Evolutionary conservation across 64 coral and sea anemone species (phyloP), one percentile per base, ranked within the genome.

Genomic region (Montipora foliosa): DNA sequence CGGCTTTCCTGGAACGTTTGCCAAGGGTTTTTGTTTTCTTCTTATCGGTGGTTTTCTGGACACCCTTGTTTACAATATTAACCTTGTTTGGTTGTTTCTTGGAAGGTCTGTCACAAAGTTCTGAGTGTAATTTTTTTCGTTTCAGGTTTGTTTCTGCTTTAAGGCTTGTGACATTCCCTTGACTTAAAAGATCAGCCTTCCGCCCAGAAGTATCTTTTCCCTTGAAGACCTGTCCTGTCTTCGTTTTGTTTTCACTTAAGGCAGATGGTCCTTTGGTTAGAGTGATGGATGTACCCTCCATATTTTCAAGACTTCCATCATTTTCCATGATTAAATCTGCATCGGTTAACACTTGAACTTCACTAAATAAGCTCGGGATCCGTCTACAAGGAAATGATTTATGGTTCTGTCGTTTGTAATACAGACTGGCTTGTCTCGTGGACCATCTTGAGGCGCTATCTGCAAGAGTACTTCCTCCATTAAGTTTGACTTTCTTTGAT

Each of bases 1-100:
- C 80, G 78, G 79, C 71, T 95, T 90, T 90, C 72, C 47, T 67
- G 45, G 80, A 74, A 64, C 74, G 77, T 79, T 82, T 67, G 44
- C 16, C 81, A 69, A 90, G 76, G 5, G 13, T 11, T 89, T 76
- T 75, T 55, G 46, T 10, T 78, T 62, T 1, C 73, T 86, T 95
- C 17, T 60, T 85, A 25, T 85, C 55, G 37, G 51, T 16, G 58
- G 64, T 57, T 90, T 67, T 79, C 80, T 86, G 72, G 75, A 89
- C 64, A 78, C 68, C 82, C 49, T 95, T 95, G 12, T 87, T 84
- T 82, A 78, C 93, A 94, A 78, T 62, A 49, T 80, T 89, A 44
- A 81, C 44, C 45, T 8, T 86, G 44, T 70, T 15, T 86, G 82
- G 16, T 86, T 71, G 49, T 14, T 17, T 86, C 47, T 86, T 86